phyloP scores from a whole-genome alignment of 2,888 invertebrate species.

The Operophtera brumata region DNA sequence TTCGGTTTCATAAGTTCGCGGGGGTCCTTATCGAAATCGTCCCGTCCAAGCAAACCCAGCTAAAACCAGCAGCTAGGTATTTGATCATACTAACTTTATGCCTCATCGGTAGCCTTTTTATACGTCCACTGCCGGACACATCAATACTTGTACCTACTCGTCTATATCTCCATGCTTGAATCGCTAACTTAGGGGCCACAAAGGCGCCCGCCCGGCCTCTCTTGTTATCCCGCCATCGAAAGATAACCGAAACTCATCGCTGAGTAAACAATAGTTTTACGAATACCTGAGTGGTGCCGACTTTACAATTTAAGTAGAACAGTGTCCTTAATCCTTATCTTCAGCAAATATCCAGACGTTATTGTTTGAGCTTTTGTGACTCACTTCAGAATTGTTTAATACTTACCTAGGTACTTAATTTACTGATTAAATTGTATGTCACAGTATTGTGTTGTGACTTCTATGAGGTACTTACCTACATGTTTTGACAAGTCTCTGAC shows the following conservation, averaged over 20 bases:
- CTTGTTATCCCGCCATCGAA: constrained; percentile 45
- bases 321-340: constrained; percentile 15
- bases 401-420: neutral
- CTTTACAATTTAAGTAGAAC: constrained; percentile 11
- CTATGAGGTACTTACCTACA: neutral
- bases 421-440: neutral
- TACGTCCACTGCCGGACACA: too few relatives aligned
- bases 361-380: constrained; percentile 7
- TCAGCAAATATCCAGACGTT: constrained; percentile 2
- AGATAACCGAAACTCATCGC: constrained; percentile 45
- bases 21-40: too few relatives aligned
- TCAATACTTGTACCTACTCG: too few relatives aligned
- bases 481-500: neutral
- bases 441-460: neutral
- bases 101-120: too few relatives aligned
- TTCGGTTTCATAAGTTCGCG: too few relatives aligned
- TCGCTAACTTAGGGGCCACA: constrained; percentile 25
- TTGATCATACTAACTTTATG: too few relatives aligned
- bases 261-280: constrained; percentile 18
- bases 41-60: too few relatives aligned
- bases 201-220: constrained; percentile 37
- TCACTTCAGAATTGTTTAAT: constrained; percentile 3
- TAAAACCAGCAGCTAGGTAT: too few relatives aligned
- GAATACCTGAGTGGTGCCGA: constrained; percentile 23
- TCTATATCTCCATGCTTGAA: too few relatives aligned